Evolutionary conservation across 35 echinoderm and acorn worm genomes (phyloP), one percentile per base, ranked within the genome.

Genomic region (Acanthaster planci): DNA sequence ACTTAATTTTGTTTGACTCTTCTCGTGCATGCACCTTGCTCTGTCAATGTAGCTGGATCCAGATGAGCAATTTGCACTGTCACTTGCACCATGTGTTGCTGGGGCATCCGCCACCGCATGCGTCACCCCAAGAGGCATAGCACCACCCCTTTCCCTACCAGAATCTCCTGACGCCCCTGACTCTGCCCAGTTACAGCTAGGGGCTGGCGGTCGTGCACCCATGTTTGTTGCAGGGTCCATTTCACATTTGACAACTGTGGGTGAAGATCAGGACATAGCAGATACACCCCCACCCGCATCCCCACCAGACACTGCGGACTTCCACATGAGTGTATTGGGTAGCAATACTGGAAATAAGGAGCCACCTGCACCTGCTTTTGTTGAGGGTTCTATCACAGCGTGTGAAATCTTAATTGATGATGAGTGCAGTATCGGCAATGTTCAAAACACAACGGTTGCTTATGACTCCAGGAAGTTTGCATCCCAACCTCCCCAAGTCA

Each of bases 1-100:
- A 31, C 10, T 72, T 72, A 27, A 34, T 26, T 72, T 72, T 72
- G 64, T 60, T 31, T 72, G 64, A 72, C 14, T 72, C 30, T 72
- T 72, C 64, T 72, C 23, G 4, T 72, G 64, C 64, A 72, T 72
- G 64, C 64, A 72, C 64, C 30, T 26, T 60, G 18, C 5, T 72
- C 30, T 72, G 18, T 34, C 64, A 72, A 72, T 72, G 23, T 72
- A 72, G 64, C 64, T 72, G 64, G 64, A 72, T 31, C 26, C 64
- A 27, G 64, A 7, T 0, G 64, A 72, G 64, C 64, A 72, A 72
- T 31, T 72, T 72, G 64, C 64, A 72, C 64, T 34, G 26, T 31
- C 26, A 72, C 26, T 72, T 72, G 64, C 64, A 72, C 64, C 64
- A 10, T 31, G 2, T 34, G 30, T 34, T 31, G 26, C 64, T 23